Percentiles rank a stretch among this genome's conserved stretches.
Evolutionary conservation across 2,797 vertebrate genomes (phyloP).

Genomic region (Lindbergichthys nudifrons): DNA sequence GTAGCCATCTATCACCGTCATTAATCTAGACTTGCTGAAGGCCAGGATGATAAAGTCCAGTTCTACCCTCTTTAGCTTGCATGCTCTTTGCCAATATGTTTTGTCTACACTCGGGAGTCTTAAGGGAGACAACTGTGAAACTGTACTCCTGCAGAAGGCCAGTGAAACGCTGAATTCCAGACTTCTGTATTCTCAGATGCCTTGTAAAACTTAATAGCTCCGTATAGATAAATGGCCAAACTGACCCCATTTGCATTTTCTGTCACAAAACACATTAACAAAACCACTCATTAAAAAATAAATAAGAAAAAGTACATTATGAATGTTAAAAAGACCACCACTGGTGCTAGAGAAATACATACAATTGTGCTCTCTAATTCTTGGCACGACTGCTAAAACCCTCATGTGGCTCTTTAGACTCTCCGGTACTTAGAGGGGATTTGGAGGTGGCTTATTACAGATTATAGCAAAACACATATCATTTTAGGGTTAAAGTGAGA

Average conservation of each 20-base stretch:
- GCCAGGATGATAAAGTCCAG: conserved; percentile 42
- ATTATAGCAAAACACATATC: conserved; percentile 9
- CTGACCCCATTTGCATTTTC: conserved; percentile 40
- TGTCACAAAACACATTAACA: conserved; percentile 30
- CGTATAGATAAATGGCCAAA: conserved; percentile 36
- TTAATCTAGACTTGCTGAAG: conserved; percentile 55
- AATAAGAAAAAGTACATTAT: not conserved
- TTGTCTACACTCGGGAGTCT: conserved; percentile 50
- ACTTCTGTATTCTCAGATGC: conserved; percentile 65
- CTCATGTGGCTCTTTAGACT: conserved; percentile 7
- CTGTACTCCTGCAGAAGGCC: conserved; percentile 51
- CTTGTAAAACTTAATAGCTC: conserved; percentile 60
- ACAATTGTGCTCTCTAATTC: not conserved
- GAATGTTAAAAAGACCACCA: conserved; percentile 20
- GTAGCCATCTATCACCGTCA: conserved; percentile 37
- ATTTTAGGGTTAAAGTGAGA: conserved; percentile 2
- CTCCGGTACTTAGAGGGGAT: conserved; percentile 4
- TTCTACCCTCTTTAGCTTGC: conserved; percentile 38
- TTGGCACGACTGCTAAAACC: not conserved
- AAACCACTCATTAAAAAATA: conserved; percentile 22
- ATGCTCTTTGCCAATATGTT: conserved; percentile 40
- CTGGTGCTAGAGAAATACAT: not conserved
- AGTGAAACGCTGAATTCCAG: conserved; percentile 69
- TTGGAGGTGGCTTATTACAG: conserved; percentile 4
- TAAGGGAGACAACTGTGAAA: conserved; percentile 60